Evolutionary conservation across 2,888 invertebrate species (phyloP), one percentile per base, ranked within the genome.

Genomic region (Nowickia ferox): DNA sequence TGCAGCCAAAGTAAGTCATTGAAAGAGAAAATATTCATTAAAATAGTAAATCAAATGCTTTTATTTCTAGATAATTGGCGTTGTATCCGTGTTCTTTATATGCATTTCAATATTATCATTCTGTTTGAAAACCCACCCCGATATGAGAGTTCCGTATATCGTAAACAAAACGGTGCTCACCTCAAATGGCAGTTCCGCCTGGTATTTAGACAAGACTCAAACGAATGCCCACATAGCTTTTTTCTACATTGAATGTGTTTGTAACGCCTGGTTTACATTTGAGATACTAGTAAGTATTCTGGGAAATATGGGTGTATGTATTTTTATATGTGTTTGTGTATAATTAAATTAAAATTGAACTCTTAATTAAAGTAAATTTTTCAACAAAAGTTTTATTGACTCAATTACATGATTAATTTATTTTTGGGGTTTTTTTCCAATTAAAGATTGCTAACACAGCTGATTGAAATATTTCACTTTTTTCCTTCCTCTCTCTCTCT

Each of bases 41-140:
- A 53, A 5, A 13, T 17, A 38, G n/a, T 22, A 8, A 15, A 46
- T 15, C 38, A 17, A 61, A n/a, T 8, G 30, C 30, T 30, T 30
- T 30, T 30, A 19, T 19, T 77, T 87, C 4, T 96, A 99, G 99
- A 97, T 98, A 91, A 97, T 99, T 93, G 99, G 99, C 90, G 97
- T 99, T 88, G 96, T 99, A 93, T 99, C 99, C 89, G 98, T 99
- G 92, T 99, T 99, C 95, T 99, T 99, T 95, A 99, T 99, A 93
- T 98, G 99, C 94, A 97, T 99, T 89, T 99, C 99, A 89, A 99
- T 99, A 93, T 95, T 99, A 93, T 98, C 99, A 89, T 99, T 99
- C 95, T 99, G 99, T 94, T 95, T 99, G 92, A 99, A 99, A 95
- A 99, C 99, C 66, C 99, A 99, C 94, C 99, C 99, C 88, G 99